Evolutionary conservation across 2,113 vertebrate species (phyloP).

Genomic region (Gnathonemus echidnorhynchus): DNA sequence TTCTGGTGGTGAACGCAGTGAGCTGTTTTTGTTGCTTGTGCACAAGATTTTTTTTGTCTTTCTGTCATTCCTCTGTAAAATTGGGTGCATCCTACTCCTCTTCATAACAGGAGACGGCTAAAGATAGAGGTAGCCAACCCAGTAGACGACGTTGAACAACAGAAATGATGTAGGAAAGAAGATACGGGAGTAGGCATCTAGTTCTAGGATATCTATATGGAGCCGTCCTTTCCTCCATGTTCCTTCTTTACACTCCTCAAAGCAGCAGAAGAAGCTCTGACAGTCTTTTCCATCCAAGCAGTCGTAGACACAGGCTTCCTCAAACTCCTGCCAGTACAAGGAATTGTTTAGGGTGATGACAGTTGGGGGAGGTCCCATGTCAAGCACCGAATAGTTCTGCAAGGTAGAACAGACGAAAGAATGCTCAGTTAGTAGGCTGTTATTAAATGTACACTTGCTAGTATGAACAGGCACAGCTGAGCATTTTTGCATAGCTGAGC

Average conservation of each 20-base stretch:
- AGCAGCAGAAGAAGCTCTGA: slow-evolving; percentile 94
- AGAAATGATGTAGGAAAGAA: slow-evolving; percentile 93
- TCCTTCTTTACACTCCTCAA: slow-evolving; percentile 83
- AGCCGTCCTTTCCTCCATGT: slow-evolving; percentile 79
- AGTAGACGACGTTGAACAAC: slow-evolving; percentile 92
- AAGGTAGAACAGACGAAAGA: slow-evolving; percentile 6
- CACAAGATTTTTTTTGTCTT: not conserved
- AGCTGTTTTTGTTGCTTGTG: slow-evolving; percentile 6
- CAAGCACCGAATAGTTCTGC: slow-evolving; percentile 88
- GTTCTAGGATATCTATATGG: slow-evolving; percentile 83
- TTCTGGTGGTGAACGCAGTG: slow-evolving; percentile 14
- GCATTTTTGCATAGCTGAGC: not conserved
- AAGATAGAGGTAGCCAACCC: slow-evolving; percentile 96
- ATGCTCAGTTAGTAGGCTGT: not conserved
- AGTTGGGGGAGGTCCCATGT: slow-evolving; percentile 70
- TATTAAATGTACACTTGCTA: not conserved
- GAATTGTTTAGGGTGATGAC: slow-evolving; percentile 82
- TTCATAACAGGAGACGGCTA: slow-evolving; percentile 51
- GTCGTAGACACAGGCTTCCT: slow-evolving; percentile 81
- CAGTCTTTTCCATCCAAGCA: slow-evolving; percentile 96
- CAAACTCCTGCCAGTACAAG: slow-evolving; percentile 91
- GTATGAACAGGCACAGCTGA: not conserved
- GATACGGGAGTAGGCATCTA: slow-evolving; percentile 88
- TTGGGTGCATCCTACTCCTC: slow-evolving; percentile 29
- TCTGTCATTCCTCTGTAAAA: slow-evolving; percentile 17